Evolutionary conservation across 2,113 vertebrate genomes (phyloP).

Genomic region (Sinocyclocheilus rhinocerous): DNA sequence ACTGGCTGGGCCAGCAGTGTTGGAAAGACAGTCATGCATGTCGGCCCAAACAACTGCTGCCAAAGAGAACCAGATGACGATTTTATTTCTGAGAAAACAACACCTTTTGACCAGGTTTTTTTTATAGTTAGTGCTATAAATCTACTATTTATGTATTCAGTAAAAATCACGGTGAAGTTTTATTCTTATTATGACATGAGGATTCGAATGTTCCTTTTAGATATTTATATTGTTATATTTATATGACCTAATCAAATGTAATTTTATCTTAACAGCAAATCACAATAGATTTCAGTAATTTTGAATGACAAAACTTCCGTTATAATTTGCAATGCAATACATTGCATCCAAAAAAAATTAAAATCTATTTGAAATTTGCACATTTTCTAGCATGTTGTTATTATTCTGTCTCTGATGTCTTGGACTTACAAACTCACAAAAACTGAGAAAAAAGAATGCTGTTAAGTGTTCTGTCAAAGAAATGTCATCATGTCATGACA

Average conservation of each 20-base stretch:
- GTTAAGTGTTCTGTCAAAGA: slow-evolving; percentile 4
- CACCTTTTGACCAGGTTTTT: neutral
- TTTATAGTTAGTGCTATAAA: neutral
- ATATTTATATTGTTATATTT: neutral
- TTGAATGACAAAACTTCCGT: neutral
- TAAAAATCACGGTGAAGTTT: neutral
- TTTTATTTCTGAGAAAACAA: slow-evolving; percentile 4
- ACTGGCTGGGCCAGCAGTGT: slow-evolving; percentile 85
- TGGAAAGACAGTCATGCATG: slow-evolving; percentile 86
- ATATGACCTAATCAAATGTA: neutral
- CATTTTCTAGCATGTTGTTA: neutral
- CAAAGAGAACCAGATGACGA: slow-evolving; percentile 80
- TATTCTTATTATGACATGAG: neutral
- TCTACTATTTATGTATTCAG: too few species aligned
- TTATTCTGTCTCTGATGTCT: neutral
- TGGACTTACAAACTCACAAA: neutral
- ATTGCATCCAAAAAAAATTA: neutral
- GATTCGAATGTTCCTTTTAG: neutral
- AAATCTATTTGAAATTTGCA: neutral
- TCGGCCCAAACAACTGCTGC: slow-evolving; percentile 79
- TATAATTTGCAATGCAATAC: neutral
- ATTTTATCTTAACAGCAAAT: neutral
- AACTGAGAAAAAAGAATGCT: neutral
- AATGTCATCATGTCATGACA: neutral
- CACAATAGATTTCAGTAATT: neutral